A percentile compares a stretch with the other conserved stretches of the same genome.
These are phyloP conservation scores for Orchesellides sinensis DNA, from an alignment of 2,888 invertebrate genomes.

Conservation along the genomic window DNA sequence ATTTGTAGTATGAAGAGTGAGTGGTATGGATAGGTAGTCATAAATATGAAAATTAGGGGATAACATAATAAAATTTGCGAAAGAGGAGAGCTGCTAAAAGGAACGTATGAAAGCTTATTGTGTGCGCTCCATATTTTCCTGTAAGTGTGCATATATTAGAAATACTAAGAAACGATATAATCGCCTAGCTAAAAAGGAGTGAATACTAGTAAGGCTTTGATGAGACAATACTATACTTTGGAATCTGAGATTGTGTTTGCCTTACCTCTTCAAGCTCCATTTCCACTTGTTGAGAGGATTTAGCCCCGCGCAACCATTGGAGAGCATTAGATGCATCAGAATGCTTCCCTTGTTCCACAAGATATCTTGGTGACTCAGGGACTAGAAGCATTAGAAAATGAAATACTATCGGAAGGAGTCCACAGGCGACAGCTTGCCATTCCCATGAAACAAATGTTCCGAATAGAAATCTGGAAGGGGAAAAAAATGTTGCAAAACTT, in stretches of 20 bases:
- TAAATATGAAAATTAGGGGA: no score
- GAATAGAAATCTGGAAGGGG: slow-evolving; percentile 76
- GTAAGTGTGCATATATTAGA: no score
- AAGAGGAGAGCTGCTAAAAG: background rate
- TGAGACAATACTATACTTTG: slow-evolving; percentile 43
- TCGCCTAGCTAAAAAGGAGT: no score
- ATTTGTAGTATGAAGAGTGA: no score
- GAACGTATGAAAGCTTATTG: background rate
- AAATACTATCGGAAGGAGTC: slow-evolving; percentile 84
- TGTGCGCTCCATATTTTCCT: no score
- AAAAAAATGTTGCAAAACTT: slow-evolving; percentile 32
- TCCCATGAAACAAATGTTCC: slow-evolving; percentile 83
- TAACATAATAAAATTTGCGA: no score
- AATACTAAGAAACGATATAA: no score
- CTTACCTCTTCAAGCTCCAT: slow-evolving; percentile 70
- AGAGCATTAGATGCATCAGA: slow-evolving; percentile 84
- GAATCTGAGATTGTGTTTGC: slow-evolving; percentile 53
- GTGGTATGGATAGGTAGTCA: no score
- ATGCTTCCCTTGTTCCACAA: slow-evolving; percentile 80
- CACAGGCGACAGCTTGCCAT: slow-evolving; percentile 83
- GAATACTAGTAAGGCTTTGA: slow-evolving; percentile 21
- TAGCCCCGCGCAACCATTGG: slow-evolving; percentile 83
- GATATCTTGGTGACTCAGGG: slow-evolving; percentile 86
- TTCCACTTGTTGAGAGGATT: slow-evolving; percentile 76
- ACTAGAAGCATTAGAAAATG: slow-evolving; percentile 86